Evolutionary conservation across 2,113 vertebrate species (phyloP).

Genomic region (Albula glossodonta): DNA sequence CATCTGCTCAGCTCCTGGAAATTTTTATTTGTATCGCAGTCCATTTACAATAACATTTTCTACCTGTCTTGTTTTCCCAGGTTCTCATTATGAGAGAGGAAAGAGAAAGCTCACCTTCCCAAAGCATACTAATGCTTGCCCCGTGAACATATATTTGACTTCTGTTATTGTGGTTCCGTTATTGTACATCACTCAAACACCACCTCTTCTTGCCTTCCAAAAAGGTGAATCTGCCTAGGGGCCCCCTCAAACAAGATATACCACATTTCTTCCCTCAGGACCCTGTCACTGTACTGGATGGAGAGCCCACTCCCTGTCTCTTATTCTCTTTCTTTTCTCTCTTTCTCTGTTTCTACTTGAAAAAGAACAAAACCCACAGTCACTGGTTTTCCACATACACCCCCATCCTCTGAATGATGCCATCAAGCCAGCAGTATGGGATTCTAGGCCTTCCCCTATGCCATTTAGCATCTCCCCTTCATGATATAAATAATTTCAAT

Average conservation of each 20-base stretch:
- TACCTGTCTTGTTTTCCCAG: too few relatives aligned
- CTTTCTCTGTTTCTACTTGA: not conserved
- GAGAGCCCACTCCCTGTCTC: not conserved
- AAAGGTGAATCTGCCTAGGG: not conserved
- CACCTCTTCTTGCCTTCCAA: not conserved
- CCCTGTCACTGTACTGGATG: not conserved
- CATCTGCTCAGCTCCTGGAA: too few relatives aligned
- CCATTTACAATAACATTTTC: too few relatives aligned
- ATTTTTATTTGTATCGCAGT: too few relatives aligned
- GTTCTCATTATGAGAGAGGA: too few relatives aligned
- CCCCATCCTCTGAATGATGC: not conserved
- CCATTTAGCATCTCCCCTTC: not conserved
- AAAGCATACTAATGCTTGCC: too few relatives aligned
- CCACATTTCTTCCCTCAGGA: not conserved
- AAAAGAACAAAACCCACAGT: not conserved
- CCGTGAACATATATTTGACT: too few relatives aligned
- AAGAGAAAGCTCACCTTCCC: too few relatives aligned
- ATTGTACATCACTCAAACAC: too few relatives aligned
- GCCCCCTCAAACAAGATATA: not conserved
- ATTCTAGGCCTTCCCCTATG: not conserved
- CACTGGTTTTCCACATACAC: not conserved
- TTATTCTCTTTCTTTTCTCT: not conserved
- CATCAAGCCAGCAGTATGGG: not conserved
- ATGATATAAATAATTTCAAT: constrained; percentile 1
- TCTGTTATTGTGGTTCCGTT: too few relatives aligned